Percentiles rank a stretch among this genome's conserved stretches.
Conservation (phyloP, 2,888 invertebrate genomes). For the Operophtera brumata region DNA sequence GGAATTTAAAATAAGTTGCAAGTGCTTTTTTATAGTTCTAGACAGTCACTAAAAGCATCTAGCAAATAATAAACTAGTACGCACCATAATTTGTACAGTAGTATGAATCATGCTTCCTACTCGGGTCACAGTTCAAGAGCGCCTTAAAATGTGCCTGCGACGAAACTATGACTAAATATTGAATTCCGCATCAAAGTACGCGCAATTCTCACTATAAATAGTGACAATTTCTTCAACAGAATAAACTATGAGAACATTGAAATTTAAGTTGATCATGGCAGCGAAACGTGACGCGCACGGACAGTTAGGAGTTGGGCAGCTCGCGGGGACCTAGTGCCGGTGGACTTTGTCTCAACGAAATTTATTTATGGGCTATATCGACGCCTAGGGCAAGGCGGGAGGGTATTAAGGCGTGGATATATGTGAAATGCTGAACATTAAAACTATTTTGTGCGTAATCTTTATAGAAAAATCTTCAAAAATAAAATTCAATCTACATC, state of each 20-base stretch:
- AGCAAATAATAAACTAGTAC: conserved; percentile 28
- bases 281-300: conserved; percentile 56
- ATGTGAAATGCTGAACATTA: no score
- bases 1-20: conserved; percentile 23
- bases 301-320: conserved; percentile 53
- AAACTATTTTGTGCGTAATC: no score
- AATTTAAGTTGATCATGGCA: conserved; percentile 56
- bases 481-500: no score
- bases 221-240: conserved; percentile 30
- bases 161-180: conserved; percentile 34
- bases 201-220: no score
- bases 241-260: conserved; percentile 52
- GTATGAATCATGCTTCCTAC: conserved; percentile 27
- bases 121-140: conserved; percentile 32
- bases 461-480: no score
- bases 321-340: conserved; percentile 49
- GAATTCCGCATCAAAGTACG: conserved; percentile 24
- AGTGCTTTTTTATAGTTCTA: conserved; percentile 17
- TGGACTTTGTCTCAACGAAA: conserved; percentile 42
- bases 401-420: not conserved
- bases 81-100: conserved; percentile 27
- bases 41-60: conserved; percentile 8
- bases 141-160: conserved; percentile 29
- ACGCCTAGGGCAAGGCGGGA: conserved; percentile 54
- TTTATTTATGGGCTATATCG: conserved; percentile 69